Evolutionary conservation across 2,888 invertebrate genomes (phyloP).

Genomic region (Physocephala rufipes): DNA sequence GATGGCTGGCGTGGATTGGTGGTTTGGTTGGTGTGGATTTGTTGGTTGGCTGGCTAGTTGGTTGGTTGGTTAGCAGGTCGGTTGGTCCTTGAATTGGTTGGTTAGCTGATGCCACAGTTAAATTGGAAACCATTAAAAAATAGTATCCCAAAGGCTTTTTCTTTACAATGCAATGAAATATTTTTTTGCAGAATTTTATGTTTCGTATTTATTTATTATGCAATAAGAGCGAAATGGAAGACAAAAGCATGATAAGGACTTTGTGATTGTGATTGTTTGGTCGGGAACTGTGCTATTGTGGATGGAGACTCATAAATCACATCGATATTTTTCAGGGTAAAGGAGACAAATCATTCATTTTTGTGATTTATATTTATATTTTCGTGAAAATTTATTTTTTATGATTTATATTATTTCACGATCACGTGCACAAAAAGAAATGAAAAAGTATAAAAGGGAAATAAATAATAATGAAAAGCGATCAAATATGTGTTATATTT

Average conservation of each 20-base stretch:
- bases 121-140: constrained; percentile 13
- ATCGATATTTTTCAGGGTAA: constrained; percentile 18
- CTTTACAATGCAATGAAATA: not conserved
- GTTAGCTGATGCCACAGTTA: not conserved
- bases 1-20: no score
- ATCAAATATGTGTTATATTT: not conserved
- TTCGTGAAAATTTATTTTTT: not conserved
- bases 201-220: no score
- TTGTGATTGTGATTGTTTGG: not conserved
- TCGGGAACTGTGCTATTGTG: not conserved
- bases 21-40: no score
- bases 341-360: constrained; percentile 12
- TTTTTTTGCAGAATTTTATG: not conserved
- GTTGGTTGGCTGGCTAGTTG: not conserved
- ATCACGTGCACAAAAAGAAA: not conserved
- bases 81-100: not conserved
- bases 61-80: no score
- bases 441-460: not conserved
- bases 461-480: not conserved
- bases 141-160: no score
- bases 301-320: constrained; percentile 19
- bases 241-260: not conserved
- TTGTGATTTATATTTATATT: not conserved
- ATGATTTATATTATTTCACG: no score
- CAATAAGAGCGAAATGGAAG: no score